These are phyloP conservation scores for Electrophaes corylata DNA, from an alignment of 2,888 invertebrate genomes.

Conservation along the genomic window DNA sequence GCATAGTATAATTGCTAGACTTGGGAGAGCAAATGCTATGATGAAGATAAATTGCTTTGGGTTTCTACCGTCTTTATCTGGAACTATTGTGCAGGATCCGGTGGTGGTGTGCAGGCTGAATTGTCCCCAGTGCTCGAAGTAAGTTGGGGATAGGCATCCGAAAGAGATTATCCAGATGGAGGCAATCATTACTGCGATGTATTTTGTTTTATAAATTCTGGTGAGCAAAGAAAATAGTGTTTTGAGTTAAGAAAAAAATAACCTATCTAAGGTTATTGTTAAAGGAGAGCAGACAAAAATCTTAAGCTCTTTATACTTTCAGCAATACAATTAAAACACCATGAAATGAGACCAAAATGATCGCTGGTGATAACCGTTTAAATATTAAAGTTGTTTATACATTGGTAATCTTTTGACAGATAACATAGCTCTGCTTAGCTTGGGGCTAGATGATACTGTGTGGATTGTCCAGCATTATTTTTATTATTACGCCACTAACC, in stretches of 20 bases:
- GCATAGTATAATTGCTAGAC: constrained; percentile 91
- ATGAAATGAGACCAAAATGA: too few species aligned
- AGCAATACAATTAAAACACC: too few species aligned
- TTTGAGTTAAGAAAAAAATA: not conserved
- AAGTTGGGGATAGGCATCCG: constrained; percentile 88
- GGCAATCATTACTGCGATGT: constrained; percentile 88
- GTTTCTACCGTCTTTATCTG: constrained; percentile 86
- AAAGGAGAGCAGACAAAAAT: too few species aligned
- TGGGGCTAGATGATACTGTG: too few species aligned
- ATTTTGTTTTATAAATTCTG: constrained; percentile 88
- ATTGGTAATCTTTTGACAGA: too few species aligned
- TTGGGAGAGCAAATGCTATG: constrained; percentile 92
- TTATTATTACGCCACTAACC: too few species aligned
- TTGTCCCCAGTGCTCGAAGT: constrained; percentile 90
- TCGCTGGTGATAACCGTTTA: too few species aligned
- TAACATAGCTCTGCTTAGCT: too few species aligned
- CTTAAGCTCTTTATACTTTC: too few species aligned
- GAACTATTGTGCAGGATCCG: constrained; percentile 91
- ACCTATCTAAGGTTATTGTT: not conserved
- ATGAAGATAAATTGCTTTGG: constrained; percentile 92
- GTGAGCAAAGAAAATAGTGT: constrained; percentile 33
- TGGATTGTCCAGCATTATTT: too few species aligned
- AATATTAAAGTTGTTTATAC: too few species aligned
- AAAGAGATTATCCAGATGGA: constrained; percentile 89
- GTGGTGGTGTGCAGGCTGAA: constrained; percentile 90